Evolutionary conservation across 2,888 invertebrate species (phyloP).

Genomic region (Eubasilissa splendida): DNA sequence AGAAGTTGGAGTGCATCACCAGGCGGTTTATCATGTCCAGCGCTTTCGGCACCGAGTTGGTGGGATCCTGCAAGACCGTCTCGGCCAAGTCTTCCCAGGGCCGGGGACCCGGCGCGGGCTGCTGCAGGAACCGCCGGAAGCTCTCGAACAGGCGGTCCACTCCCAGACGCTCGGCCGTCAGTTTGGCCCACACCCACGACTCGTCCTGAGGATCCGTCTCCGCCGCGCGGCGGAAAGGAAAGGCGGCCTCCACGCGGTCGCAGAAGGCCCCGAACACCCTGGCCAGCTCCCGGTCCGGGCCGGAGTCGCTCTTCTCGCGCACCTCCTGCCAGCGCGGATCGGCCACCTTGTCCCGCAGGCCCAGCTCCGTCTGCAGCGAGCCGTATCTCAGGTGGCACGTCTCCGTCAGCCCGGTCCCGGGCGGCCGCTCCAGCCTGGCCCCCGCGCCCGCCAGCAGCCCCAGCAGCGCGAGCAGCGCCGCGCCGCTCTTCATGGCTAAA

Average conservation of each 20-base stretch:
- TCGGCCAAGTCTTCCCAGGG: conserved; percentile 73
- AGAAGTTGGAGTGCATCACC: conserved; percentile 39
- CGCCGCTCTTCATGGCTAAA: conserved; percentile 8
- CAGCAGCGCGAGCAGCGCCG: background rate
- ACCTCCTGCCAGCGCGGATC: conserved; percentile 62
- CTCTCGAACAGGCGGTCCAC: conserved; percentile 79
- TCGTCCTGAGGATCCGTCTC: conserved; percentile 61
- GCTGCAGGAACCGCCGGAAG: conserved; percentile 75
- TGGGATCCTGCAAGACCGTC: conserved; percentile 77
- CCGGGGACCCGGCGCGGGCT: conserved; percentile 66
- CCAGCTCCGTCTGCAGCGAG: conserved; percentile 74
- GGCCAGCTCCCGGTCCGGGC: conserved; percentile 73
- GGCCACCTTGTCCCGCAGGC: conserved; percentile 69
- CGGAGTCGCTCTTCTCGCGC: conserved; percentile 63
- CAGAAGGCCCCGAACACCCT: conserved; percentile 74
- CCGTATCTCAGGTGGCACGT: conserved; percentile 76
- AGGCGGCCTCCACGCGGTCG: conserved; percentile 67
- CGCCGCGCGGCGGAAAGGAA: conserved; percentile 62
- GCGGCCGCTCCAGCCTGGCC: background rate
- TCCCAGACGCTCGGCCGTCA: conserved; percentile 74
- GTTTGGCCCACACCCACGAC: conserved; percentile 78
- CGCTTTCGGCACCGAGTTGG: conserved; percentile 72
- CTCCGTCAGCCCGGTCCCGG: conserved; percentile 61
- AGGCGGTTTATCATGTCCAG: conserved; percentile 69
- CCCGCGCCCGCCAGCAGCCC: conserved; percentile 10